phyloP scores from a whole-genome alignment of 2,113 vertebrate genomes.

The Neomonachus schauinslandi region DNA sequence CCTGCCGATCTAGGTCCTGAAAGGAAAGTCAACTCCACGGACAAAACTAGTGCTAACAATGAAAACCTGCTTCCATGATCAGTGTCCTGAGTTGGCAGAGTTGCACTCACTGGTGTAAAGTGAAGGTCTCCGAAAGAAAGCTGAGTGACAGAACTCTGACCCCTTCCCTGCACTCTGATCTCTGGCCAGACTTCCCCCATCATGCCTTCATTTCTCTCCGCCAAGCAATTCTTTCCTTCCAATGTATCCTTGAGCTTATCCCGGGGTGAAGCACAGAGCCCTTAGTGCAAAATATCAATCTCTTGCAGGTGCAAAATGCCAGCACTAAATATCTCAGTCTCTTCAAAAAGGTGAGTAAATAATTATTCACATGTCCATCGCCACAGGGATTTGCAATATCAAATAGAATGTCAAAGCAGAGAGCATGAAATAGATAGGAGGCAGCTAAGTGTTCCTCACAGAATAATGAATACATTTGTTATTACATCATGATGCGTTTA shows the following conservation, averaged over 20 bases:
- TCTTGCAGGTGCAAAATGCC: neutral
- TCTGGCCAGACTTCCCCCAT: neutral
- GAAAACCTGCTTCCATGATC: neutral
- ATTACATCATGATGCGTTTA: neutral
- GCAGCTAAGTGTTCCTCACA: neutral
- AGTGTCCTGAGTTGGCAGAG: neutral
- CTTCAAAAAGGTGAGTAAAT: conserved; percentile 21
- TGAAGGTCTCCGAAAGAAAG: neutral
- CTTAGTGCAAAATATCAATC: neutral
- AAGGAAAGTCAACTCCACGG: neutral
- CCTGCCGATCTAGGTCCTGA: neutral
- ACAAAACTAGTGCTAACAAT: neutral
- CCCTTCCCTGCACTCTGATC: neutral
- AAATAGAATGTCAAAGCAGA: neutral
- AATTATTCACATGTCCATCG: neutral
- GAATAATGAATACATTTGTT: neutral
- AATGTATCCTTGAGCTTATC: neutral
- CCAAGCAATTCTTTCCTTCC: neutral
- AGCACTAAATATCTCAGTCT: neutral
- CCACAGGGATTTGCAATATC: neutral
- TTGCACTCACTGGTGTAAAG: neutral
- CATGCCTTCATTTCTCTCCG: neutral
- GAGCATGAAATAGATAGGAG: neutral
- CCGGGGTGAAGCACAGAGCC: neutral
- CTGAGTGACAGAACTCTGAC: neutral